These are phyloP conservation scores for Brachionus asplanchnoidis DNA, from an alignment of 1,140 invertebrate species.

Conservation along the genomic window DNA sequence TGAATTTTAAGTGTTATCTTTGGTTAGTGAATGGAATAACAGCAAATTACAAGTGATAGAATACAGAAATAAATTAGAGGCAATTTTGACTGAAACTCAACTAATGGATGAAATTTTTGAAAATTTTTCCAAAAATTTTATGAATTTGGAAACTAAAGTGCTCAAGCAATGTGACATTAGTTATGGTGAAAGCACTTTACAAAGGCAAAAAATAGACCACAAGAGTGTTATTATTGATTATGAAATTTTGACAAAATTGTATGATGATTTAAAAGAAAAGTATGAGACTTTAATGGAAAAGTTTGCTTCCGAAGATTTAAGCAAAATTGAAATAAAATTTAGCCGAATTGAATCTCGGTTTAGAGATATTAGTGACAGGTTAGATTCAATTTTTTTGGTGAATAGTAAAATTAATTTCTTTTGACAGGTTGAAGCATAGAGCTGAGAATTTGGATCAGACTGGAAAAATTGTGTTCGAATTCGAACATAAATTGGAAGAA, in stretches of 20 bases:
- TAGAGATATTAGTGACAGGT: neutral
- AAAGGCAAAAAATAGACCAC: neutral
- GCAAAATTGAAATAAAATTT: conserved; percentile 25
- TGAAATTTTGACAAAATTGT: neutral
- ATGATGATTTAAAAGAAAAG: conserved; percentile 8
- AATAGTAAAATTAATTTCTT: neutral
- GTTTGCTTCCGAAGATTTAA: neutral
- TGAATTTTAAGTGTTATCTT: neutral
- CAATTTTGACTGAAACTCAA: neutral
- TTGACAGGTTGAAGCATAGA: neutral
- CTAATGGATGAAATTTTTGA: neutral
- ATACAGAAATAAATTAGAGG: neutral
- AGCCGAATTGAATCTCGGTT: neutral
- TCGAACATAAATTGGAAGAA: neutral
- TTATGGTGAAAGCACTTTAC: conserved; percentile 2
- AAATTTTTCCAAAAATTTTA: neutral
- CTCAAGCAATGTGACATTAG: neutral
- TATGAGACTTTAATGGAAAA: neutral
- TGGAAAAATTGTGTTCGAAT: conserved; percentile 6
- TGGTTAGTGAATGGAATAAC: neutral
- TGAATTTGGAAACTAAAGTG: neutral
- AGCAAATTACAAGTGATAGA: neutral
- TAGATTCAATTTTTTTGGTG: neutral
- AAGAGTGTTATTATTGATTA: neutral
- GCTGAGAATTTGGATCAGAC: conserved; percentile 21